Conservation (phyloP, 2,888 invertebrate species). For the Elysia crispata region DNA sequence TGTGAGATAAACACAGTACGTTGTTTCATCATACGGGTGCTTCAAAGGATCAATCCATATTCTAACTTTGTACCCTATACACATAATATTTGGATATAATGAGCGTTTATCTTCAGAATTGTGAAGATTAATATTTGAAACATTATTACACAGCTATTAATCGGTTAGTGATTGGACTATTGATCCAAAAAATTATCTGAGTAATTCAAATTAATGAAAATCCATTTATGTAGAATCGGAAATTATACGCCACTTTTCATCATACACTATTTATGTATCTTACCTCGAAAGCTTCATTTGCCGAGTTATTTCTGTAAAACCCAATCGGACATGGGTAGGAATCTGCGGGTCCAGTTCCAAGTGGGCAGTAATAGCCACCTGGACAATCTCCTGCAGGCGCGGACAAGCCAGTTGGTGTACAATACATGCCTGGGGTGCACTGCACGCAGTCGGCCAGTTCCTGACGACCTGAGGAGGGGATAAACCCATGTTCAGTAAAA, state of each 20-base stretch:
- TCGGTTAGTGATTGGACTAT: no score
- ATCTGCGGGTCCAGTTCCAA: conserved; percentile 67
- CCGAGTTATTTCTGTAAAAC: conserved; percentile 74
- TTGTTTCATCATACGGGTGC: no score
- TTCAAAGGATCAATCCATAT: no score
- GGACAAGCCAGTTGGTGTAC: conserved; percentile 67
- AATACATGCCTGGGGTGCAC: conserved; percentile 74
- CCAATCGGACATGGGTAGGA: conserved; percentile 74
- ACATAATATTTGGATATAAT: no score
- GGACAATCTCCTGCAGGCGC: conserved; percentile 71
- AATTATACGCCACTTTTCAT: background rate
- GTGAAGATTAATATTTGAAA: no score
- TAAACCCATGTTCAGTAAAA: no score
- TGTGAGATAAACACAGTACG: background rate
- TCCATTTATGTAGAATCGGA: no score
- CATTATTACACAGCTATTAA: no score
- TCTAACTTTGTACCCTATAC: no score
- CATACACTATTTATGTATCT: background rate
- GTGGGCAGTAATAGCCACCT: conserved; percentile 75
- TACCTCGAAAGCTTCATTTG: conserved; percentile 70
- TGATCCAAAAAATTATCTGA: no score
- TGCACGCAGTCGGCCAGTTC: conserved; percentile 71
- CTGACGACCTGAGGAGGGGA: conserved; percentile 58
- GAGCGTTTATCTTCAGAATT: no score
- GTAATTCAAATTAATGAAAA: no score